Evolutionary conservation across 2,888 invertebrate species (phyloP), one percentile per base, ranked within the genome.

Genomic region (Willowsia nigromaculata): DNA sequence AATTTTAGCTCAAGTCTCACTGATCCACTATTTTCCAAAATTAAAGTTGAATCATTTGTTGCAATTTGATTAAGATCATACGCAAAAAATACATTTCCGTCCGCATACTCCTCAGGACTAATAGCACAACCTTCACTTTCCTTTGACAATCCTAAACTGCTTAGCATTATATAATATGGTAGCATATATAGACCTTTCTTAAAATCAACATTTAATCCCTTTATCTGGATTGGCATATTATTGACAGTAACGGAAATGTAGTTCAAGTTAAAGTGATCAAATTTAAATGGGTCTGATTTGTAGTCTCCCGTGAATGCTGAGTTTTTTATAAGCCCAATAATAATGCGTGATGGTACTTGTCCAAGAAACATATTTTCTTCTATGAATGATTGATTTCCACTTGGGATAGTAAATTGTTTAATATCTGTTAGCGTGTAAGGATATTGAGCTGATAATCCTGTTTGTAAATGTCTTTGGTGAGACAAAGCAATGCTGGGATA

Each of bases 311-410:
- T 89, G 56, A 90, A 92, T 0, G 91, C 90, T 11, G 90, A 50
- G 59, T 91, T 91, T 43, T 90, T 76, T 0, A 93, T 91, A 27
- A 93, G 93, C 1, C 92, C 93, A 6, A 93, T 65, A 18, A 93
- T 91, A 6, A 93, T 88, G 65, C 93, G 86, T 83, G 92, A 93
- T 0, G 93, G 93, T 30, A 93, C 85, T 76, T 93, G 92, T 0
- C 93, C 93, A 4, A 93, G 71, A 83, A 93, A 93, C 9, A 93
- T 76, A 80, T 93, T 93, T 86, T 93, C 93, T 53, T 93, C 87
- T 7, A 91, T 92, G 81, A 93, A 92, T 13, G 91, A 92, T 62
- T 92, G 92, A 15, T 92, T 90, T 7, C 91, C 91, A 25, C 47
- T n/a, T 1, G 91, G 91, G 18, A 93, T 89, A 4, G 91, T 91